A percentile compares a stretch with the other conserved stretches of the same genome.
These are phyloP conservation scores for Agapornis roseicollis DNA, from an alignment of 2,113 vertebrate species.

Conservation along the genomic window DNA sequence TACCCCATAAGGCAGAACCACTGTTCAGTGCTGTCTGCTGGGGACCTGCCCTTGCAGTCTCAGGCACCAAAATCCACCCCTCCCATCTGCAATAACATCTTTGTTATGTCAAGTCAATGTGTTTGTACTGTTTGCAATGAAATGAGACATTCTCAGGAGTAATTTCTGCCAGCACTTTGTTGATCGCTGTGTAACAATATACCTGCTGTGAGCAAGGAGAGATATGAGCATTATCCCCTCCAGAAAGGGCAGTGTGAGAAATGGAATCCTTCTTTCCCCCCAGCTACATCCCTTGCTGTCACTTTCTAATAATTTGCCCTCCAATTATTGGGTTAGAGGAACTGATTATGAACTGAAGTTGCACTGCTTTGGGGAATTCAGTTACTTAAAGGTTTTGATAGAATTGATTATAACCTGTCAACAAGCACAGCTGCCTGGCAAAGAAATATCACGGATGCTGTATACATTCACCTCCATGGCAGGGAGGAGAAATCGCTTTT, in stretches of 20 bases:
- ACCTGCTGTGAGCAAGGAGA: background rate
- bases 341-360: background rate
- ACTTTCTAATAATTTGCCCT: background rate
- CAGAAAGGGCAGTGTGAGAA: background rate
- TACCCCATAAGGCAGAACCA: background rate
- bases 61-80: background rate
- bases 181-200: rapidly evolving
- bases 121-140: background rate
- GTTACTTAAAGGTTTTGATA: background rate
- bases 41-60: background rate
- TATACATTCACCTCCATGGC: rapidly evolving
- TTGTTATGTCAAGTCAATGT: no score
- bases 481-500: background rate
- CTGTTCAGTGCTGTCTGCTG: background rate
- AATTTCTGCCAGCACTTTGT: background rate
- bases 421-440: background rate
- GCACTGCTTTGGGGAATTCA: background rate
- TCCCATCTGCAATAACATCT: background rate
- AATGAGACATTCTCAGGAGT: rapidly evolving
- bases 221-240: background rate
- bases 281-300: background rate
- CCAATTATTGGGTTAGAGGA: background rate
- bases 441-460: rapidly evolving
- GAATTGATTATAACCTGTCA: background rate
- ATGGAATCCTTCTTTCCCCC: background rate